A percentile compares a stretch with the other conserved stretches of the same genome.
Evolutionary conservation across 2,797 vertebrate species (phyloP).

Genomic region (Sebastiscus tertius): DNA sequence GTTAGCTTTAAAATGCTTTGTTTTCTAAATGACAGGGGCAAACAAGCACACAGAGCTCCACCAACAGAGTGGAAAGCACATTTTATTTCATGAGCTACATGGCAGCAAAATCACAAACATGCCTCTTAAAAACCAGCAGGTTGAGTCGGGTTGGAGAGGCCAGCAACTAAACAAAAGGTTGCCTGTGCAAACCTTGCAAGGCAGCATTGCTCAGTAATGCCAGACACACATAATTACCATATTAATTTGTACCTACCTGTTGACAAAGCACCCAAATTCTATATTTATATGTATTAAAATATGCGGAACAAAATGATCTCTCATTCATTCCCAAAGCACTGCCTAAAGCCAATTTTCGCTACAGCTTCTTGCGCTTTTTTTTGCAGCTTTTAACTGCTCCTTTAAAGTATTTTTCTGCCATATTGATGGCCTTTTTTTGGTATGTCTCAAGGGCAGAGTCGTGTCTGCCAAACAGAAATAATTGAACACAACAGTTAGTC

Average conservation of each 20-base stretch:
- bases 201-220: background rate
- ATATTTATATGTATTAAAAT: background rate
- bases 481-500: slow-evolving; percentile 16
- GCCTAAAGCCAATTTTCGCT: slow-evolving; percentile 4
- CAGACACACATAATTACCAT: background rate
- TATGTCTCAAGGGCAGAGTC: background rate
- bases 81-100: slow-evolving; percentile 1
- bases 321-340: slow-evolving; percentile 24
- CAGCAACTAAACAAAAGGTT: background rate
- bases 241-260: background rate
- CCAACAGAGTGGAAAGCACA: background rate
- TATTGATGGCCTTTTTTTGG: slow-evolving; percentile 20
- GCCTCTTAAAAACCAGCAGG: background rate
- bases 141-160: background rate
- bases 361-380: background rate
- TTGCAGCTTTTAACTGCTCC: background rate
- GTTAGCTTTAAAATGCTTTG: slow-evolving; percentile 77
- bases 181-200: background rate
- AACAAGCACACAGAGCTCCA: background rate
- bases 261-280: background rate
- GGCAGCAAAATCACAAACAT: slow-evolving; percentile 1
- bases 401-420: slow-evolving; percentile 18
- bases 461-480: slow-evolving; percentile 27
- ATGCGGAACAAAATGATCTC: background rate
- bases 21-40: slow-evolving; percentile 25